Conservation (phyloP, 2,888 invertebrate genomes). For the Drosophila hamatofila region DNA sequence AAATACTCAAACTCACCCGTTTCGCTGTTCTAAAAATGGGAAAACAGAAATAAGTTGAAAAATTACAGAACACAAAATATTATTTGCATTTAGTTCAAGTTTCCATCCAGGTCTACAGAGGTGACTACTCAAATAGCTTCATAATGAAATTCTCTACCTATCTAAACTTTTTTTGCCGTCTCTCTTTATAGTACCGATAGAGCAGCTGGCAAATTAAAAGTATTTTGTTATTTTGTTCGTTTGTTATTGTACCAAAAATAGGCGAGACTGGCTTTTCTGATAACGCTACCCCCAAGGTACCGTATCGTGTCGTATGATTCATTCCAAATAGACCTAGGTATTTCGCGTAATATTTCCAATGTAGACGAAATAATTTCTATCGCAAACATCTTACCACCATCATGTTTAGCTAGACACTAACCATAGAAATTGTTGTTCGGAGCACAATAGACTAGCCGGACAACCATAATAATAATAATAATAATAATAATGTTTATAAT, state of each 20-base stretch:
- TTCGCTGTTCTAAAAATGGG: constrained; percentile 81
- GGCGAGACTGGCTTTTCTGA: constrained; percentile 43
- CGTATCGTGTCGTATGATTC: constrained; percentile 35
- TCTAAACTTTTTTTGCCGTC: constrained; percentile 8
- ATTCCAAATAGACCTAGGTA: constrained; percentile 1
- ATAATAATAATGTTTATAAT: constrained; percentile 36
- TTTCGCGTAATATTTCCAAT: constrained; percentile 5
- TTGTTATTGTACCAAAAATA: constrained; percentile 35
- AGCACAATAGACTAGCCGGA: constrained; percentile 28
- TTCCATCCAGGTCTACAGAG: background rate
- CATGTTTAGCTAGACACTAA: constrained; percentile 51
- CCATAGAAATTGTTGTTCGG: background rate
- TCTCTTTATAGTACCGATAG: background rate
- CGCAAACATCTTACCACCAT: constrained; percentile 48
- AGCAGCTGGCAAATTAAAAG: background rate
- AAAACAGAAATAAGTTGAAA: background rate
- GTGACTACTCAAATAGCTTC: background rate
- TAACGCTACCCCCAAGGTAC: constrained; percentile 26
- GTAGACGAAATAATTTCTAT: constrained; percentile 10
- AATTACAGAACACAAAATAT: background rate
- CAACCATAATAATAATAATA: constrained; percentile 30
- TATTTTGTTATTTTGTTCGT: constrained; percentile 15
- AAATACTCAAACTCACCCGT: constrained; percentile 83
- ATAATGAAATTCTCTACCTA: constrained; percentile 5
- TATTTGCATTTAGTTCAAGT: background rate